Evolutionary conservation across 2,888 invertebrate species (phyloP).

Genomic region (Eupithecia subumbrata): DNA sequence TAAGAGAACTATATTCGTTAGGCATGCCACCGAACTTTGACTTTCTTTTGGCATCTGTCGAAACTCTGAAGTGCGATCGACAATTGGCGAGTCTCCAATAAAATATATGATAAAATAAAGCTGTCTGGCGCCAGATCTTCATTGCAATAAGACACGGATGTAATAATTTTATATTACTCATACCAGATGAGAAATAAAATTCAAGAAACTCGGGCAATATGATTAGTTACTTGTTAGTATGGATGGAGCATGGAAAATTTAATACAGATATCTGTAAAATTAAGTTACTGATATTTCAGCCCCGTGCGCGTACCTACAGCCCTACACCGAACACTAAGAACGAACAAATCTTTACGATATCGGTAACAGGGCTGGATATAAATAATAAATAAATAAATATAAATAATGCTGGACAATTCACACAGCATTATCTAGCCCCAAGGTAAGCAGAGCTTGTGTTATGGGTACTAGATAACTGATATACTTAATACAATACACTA

Average conservation of each 20-base stretch:
- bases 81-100: constrained; percentile 72
- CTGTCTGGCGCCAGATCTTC: constrained; percentile 72
- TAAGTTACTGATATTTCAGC: not conserved
- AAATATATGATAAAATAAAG: constrained; percentile 74
- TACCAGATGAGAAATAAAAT: constrained; percentile 25
- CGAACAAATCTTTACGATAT: not conserved
- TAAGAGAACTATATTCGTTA: constrained; percentile 39
- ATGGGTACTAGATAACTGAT: too few species aligned
- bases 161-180: constrained; percentile 32
- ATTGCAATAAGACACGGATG: constrained; percentile 67
- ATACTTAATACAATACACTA: too few species aligned
- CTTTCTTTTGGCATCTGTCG: constrained; percentile 76
- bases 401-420: too few species aligned
- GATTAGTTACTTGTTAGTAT: not conserved
- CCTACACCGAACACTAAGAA: not conserved
- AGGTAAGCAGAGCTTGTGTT: too few species aligned
- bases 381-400: too few species aligned
- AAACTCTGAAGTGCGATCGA: constrained; percentile 61
- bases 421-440: too few species aligned
- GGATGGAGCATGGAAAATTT: not conserved
- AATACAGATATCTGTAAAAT: not conserved
- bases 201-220: constrained; percentile 16
- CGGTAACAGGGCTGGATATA: not conserved
- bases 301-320: not conserved
- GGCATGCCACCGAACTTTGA: constrained; percentile 76